Base-by-base conservation (phyloP, 2,888 invertebrate genomes). In the Marronus borbonicus region DNA sequence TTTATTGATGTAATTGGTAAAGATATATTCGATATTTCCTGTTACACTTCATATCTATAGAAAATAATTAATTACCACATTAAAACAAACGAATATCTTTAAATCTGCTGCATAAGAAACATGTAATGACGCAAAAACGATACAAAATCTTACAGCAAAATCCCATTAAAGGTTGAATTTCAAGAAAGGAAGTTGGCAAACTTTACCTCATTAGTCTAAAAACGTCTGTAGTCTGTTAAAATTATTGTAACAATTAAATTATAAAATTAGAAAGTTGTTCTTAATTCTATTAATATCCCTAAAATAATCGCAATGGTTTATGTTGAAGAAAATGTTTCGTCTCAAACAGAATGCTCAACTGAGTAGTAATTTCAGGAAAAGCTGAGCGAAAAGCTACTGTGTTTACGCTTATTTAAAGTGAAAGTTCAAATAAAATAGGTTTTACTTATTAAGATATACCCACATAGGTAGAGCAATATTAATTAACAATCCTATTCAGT, bases 21-120 rank as follows among this genome's bases (percentile, higher is more conserved):
- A 49, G 72, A 74, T 60, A 50, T 68, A 74, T 44, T 74, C 39
- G 72, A 49, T 74, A 62, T 60, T 74, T 74, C 72, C 72, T 72
- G 72, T 74, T 60, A 60, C 20, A 44, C 60, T 74, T 74, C 49
- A 20, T 60, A 74, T 74, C 39, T 24, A 60, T 24, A 44, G 17
- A 62, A 60, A 60, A 60, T 58, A 36, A 72, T 20, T 72, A 72
- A 58, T 72, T 72, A 72, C 24, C 17, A 55, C 14, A 17, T 44
- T 31, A 60, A 58, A 74, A 52, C 7, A n/a, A 62, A 31, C 12
- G 7, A 62, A 62, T 62, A 62, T 62, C 3, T 28, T 31, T 28
- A 31, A 62, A 31, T 20, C 20, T 24, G n/a, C 5, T 58, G 20
- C 4, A 17, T 58, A 20, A 58, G 17, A 58, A 58, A 58, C 5